Evolutionary conservation across 2,888 invertebrate genomes (phyloP).

Genomic region (Serrognathus titanus): DNA sequence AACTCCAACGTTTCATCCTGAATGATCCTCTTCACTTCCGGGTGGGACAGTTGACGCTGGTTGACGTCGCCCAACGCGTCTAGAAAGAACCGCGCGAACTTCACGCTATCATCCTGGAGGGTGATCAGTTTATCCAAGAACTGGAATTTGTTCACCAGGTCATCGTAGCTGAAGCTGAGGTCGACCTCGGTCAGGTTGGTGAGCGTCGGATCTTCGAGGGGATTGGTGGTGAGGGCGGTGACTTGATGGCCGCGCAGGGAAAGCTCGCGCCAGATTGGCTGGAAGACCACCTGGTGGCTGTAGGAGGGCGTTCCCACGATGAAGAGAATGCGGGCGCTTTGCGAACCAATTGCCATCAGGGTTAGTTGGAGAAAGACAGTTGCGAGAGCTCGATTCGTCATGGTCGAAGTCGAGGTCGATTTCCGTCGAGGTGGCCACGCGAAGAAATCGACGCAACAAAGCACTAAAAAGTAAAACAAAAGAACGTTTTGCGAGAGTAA

Average conservation of each 20-base stretch:
- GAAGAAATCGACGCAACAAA: no score
- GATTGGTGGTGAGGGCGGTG: constrained; percentile 47
- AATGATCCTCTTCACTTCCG: constrained; percentile 16
- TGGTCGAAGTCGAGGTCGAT: no score
- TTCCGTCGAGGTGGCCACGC: no score
- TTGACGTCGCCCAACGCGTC: constrained; percentile 7
- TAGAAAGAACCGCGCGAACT: constrained; percentile 9
- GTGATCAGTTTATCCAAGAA: constrained; percentile 20
- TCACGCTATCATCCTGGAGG: constrained; percentile 6
- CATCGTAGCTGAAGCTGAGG: constrained; percentile 39
- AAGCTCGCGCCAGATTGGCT: constrained; percentile 48
- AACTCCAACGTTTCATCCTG: constrained; percentile 16
- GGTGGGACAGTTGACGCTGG: constrained; percentile 13
- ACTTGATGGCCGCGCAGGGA: constrained; percentile 50
- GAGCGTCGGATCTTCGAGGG: constrained; percentile 42
- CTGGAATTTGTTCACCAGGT: constrained; percentile 12
- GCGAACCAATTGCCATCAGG: no score
- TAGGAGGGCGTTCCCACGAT: constrained; percentile 48
- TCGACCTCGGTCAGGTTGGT: constrained; percentile 47
- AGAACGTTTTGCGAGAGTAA: no score
- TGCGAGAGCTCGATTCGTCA: no score
- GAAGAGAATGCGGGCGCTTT: constrained; percentile 45
- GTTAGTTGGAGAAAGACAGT: no score
- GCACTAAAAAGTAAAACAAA: no score
- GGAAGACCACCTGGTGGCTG: constrained; percentile 51